phyloP scores from a whole-genome alignment of 2,113 vertebrate genomes.

The Cavia aperea region DNA sequence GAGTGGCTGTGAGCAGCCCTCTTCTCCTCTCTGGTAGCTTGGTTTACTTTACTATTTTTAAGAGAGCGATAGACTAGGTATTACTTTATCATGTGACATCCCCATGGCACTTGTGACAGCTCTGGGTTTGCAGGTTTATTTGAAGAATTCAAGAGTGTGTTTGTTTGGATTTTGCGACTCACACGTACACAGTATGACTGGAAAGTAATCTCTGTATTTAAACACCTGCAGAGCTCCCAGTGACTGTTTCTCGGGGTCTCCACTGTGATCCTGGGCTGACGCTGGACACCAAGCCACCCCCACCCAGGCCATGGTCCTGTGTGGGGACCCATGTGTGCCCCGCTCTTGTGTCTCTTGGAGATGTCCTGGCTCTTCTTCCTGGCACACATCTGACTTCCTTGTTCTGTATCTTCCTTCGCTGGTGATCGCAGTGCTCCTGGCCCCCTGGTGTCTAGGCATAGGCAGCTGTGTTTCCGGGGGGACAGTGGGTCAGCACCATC shows the following conservation, averaged over 20 bases:
- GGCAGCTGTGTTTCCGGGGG: neutral
- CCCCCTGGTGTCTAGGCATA: neutral
- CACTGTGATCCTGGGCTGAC: neutral
- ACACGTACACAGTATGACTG: neutral
- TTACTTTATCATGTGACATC: neutral
- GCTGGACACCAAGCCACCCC: neutral
- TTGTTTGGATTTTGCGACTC: neutral
- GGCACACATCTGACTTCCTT: accelerated
- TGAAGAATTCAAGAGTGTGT: neutral
- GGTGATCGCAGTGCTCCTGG: neutral
- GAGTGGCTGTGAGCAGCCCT: neutral
- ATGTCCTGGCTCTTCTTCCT: neutral
- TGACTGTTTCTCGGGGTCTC: neutral
- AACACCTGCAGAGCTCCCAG: neutral
- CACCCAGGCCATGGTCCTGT: neutral
- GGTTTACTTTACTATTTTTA: neutral
- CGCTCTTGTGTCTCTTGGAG: neutral
- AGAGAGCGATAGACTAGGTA: neutral
- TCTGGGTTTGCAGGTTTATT: neutral
- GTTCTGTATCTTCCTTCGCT: neutral
- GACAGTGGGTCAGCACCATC: neutral
- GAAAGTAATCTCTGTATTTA: neutral
- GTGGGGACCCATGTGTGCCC: neutral
- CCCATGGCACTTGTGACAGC: neutral
- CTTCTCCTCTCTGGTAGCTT: neutral